Conservation (phyloP, 2,888 invertebrate genomes). For the Heliconius ethilla region DNA sequence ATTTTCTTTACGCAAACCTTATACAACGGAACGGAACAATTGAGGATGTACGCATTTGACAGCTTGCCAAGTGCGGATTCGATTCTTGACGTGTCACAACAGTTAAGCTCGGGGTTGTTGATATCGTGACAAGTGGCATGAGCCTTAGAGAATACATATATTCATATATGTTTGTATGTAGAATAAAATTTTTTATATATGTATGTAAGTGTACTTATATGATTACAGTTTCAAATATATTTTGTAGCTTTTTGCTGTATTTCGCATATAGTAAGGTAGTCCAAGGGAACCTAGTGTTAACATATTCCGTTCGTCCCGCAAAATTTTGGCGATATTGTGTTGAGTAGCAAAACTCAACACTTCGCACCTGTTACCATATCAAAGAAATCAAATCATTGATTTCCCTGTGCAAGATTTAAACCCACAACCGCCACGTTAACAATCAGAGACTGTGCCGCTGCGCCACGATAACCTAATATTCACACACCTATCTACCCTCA, state of each 20-base stretch:
- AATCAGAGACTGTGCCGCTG: not conserved
- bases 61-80: constrained; percentile 62
- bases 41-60: constrained; percentile 57
- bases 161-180: not conserved
- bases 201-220: too few relatives aligned
- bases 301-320: not conserved
- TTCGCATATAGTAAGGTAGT: not conserved
- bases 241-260: not conserved
- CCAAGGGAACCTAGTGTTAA: not conserved
- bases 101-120: constrained; percentile 40
- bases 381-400: not conserved
- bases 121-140: not conserved
- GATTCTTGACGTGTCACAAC: constrained; percentile 50
- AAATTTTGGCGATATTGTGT: not conserved
- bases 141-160: not conserved
- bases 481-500: not conserved
- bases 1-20: constrained; percentile 47
- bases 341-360: too few relatives aligned
- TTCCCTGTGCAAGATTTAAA: too few relatives aligned
- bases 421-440: not conserved
- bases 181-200: not conserved
- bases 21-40: constrained; percentile 51
- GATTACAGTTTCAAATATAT: too few relatives aligned
- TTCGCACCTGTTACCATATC: not conserved
- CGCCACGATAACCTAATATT: not conserved